These are phyloP conservation scores for Pseudopodoces humilis DNA, from an alignment of 2,113 vertebrate species.

Conservation along the genomic window DNA sequence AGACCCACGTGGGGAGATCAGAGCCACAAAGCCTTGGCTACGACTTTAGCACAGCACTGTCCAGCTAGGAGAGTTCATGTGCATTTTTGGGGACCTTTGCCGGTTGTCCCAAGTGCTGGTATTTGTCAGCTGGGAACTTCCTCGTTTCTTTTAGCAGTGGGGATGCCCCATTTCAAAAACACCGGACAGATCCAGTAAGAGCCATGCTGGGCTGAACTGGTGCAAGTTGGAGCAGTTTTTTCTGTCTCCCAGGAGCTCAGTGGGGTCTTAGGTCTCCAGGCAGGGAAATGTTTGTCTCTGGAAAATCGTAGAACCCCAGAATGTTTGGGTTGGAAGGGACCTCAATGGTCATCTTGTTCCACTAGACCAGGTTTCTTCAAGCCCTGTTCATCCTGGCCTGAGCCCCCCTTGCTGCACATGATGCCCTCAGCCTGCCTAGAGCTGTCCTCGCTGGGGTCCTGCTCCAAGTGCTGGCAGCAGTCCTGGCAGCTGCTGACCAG, in stretches of 20 bases:
- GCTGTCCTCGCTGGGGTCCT: not conserved
- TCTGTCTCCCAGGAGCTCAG: not conserved
- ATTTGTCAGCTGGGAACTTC: not conserved
- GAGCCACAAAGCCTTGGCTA: not conserved
- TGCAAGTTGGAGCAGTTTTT: not conserved
- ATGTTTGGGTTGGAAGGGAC: not conserved
- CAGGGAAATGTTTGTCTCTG: not conserved
- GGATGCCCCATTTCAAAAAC: not conserved
- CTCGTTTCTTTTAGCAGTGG: not conserved
- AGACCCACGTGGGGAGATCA: not conserved
- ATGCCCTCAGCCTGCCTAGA: not conserved
- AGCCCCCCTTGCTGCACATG: not conserved
- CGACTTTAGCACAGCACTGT: not conserved
- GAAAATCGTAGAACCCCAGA: not conserved
- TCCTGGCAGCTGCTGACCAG: not conserved
- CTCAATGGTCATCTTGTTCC: not conserved
- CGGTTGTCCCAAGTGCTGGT: not conserved
- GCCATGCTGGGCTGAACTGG: accelerated
- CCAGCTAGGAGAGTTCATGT: no score
- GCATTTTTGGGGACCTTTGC: not conserved
- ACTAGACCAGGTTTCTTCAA: not conserved
- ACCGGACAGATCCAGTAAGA: accelerated
- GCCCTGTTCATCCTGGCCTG: not conserved
- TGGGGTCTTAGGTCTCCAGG: not conserved
- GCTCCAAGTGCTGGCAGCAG: not conserved